These are phyloP conservation scores for Amphipyra tragopoginis DNA, from an alignment of 2,888 invertebrate genomes.

Conservation along the genomic window DNA sequence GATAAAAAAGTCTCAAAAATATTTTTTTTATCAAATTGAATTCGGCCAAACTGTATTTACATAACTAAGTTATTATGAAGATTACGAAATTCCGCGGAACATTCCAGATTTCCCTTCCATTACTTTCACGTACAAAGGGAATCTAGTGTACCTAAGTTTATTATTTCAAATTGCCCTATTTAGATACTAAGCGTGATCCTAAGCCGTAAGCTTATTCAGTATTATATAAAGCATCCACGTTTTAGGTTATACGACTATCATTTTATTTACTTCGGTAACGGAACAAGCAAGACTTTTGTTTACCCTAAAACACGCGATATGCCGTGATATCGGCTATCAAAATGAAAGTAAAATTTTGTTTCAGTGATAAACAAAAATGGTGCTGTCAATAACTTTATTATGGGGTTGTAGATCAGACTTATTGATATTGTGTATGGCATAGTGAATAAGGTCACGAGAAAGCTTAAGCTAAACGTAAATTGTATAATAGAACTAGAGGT, in stretches of 20 bases:
- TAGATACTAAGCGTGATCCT: conserved; percentile 9
- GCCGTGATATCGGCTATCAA: conserved; percentile 49
- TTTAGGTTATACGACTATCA: conserved; percentile 17
- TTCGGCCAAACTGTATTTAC: too few species aligned
- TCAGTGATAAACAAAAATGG: conserved; percentile 23
- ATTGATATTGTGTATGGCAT: too few species aligned
- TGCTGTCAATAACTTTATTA: conserved; percentile 13
- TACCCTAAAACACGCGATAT: conserved; percentile 52
- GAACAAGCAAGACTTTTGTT: conserved; percentile 32
- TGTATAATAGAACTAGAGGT: too few species aligned
- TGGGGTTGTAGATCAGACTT: not conserved
- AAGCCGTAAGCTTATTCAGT: conserved; percentile 5
- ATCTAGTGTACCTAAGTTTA: too few species aligned
- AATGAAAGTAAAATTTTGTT: conserved; percentile 32
- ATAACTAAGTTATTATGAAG: too few species aligned
- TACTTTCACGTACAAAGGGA: too few species aligned
- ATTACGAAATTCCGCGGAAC: too few species aligned
- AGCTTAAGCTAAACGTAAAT: too few species aligned
- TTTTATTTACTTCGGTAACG: conserved; percentile 32
- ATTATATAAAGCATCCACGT: conserved; percentile 14
- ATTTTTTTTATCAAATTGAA: too few species aligned
- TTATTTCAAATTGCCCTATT: not conserved
- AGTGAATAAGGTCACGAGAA: too few species aligned
- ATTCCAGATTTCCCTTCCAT: too few species aligned
- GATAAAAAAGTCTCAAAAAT: too few species aligned